Conservation (phyloP, 2,888 invertebrate genomes). For the Fragum fragum region DNA sequence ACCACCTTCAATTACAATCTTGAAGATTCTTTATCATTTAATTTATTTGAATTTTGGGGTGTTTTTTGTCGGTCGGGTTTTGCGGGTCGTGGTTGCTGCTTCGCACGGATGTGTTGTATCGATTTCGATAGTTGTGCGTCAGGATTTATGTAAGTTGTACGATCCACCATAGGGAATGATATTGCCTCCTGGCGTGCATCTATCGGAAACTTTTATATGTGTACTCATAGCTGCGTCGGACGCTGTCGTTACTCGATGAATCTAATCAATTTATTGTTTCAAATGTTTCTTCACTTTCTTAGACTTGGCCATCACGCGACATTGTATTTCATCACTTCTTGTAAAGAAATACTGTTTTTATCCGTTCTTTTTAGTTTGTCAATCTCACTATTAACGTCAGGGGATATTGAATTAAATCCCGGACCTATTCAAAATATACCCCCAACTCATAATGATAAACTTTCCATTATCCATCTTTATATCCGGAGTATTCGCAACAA, state of each 20-base stretch:
- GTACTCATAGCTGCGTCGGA: not conserved
- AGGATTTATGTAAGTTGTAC: not conserved
- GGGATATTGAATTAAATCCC: not conserved
- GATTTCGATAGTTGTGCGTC: too few species aligned
- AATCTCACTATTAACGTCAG: not conserved
- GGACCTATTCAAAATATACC: not conserved
- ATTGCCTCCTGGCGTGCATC: not conserved
- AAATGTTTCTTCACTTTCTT: too few species aligned
- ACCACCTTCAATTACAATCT: too few species aligned
- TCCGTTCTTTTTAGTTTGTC: not conserved
- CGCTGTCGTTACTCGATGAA: not conserved
- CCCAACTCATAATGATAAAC: not conserved
- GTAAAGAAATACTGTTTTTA: too few species aligned
- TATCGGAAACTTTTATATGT: not conserved
- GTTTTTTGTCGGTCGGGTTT: too few species aligned
- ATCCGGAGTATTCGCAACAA: slow-evolving; percentile 5
- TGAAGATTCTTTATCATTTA: too few species aligned
- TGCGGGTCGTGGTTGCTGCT: too few species aligned
- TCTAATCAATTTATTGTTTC: not conserved
- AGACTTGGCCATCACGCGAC: not conserved
- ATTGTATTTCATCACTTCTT: not conserved
- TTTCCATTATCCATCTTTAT: slow-evolving; percentile 1
- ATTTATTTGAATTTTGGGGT: too few species aligned
- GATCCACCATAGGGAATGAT: slow-evolving; percentile 3
- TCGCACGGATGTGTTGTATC: too few species aligned